Base-by-base conservation (phyloP, 2,888 invertebrate genomes). In the Epirrita christyi region DNA sequence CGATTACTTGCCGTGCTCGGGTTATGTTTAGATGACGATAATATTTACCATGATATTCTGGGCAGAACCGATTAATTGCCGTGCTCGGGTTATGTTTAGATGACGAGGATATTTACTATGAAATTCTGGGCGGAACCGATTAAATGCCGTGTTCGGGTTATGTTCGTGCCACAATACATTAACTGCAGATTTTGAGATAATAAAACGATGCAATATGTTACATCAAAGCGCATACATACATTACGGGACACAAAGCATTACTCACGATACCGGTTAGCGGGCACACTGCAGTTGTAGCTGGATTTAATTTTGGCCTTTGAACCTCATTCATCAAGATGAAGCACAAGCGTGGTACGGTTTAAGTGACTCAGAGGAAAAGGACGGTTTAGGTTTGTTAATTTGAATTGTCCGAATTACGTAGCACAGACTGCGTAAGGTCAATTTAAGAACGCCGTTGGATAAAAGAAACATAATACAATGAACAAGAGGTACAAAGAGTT, bases 341-440 rank as follows among this genome's bases (percentile, higher is more conserved):
- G 67, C 68, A 64, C 38, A 42, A 40, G 44, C 45, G 63, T 61
- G 55, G 45, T 67, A 64, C 70, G 65, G 43, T 67, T 65, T 68
- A 65, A 64, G 67, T 86, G 86, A 86, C 63, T 86, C 86, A 88
- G 79, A 83, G 85, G 86, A 84, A 86, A 83, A 78, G 81, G 76
- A 77, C 77, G 75, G 78, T 88, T 87, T 78, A 80, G 78, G 76
- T 76, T 81, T 75, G 79, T 82, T 80, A 76, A 81, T 80, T 77
- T 69, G 72, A 78, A 78, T 76, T 76, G 75, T 69, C 68, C 73
- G 69, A 79, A 84, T 80, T 76, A 78, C 72, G 67, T 73, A 71
- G 70, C 67, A 64, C 69, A 63, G 49, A 62, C 59, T 61, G 66
- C 40, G 54, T 72, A 71, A 64, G 67, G 74, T 50, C 61, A 70